These are phyloP conservation scores for Drosophila seguyi DNA, from an alignment of 1,140 invertebrate genomes.

Conservation along the genomic window DNA sequence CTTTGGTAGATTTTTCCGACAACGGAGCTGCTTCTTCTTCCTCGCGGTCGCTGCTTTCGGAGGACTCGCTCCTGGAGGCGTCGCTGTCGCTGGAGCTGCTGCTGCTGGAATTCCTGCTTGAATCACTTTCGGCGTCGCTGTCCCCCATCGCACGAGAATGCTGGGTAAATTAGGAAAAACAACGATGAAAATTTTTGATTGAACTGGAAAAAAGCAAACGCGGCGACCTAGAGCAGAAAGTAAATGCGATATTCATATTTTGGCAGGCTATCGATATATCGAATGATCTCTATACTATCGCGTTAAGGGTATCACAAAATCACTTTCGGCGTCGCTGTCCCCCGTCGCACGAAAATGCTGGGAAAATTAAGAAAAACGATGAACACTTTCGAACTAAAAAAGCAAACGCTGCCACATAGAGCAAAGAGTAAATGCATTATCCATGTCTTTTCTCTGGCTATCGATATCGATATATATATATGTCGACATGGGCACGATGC, in stretches of 20 bases:
- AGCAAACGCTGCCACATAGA: slow-evolving; percentile 41
- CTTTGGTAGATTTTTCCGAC: slow-evolving; percentile 1
- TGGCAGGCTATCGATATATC: slow-evolving; percentile 7
- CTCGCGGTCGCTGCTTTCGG: slow-evolving; percentile 40
- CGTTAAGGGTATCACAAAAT: not conserved
- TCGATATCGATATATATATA: slow-evolving; percentile 23
- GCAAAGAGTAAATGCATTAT: not conserved
- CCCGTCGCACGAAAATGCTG: slow-evolving; percentile 42
- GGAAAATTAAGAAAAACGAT: slow-evolving; percentile 20
- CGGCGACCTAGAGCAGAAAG: slow-evolving; percentile 25
- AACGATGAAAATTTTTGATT: slow-evolving; percentile 51
- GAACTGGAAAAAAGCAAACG: slow-evolving; percentile 39
- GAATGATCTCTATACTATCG: not conserved
- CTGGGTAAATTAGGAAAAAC: slow-evolving; percentile 14
- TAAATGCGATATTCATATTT: not conserved
- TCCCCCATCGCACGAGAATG: slow-evolving; percentile 48
- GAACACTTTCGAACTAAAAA: slow-evolving; percentile 56
- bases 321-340: slow-evolving; percentile 68
- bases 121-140: slow-evolving; percentile 69
- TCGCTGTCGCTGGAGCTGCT: slow-evolving; percentile 45
- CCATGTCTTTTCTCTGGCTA: not conserved
- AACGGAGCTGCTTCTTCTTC: slow-evolving; percentile 31
- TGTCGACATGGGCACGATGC: not conserved
- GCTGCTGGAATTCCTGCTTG: slow-evolving; percentile 55
- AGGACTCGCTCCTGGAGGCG: slow-evolving; percentile 34